Percentiles rank a stretch among this genome's conserved stretches.
phyloP scores from a whole-genome alignment of 2,888 invertebrate genomes.

The Epiblema foenella region DNA sequence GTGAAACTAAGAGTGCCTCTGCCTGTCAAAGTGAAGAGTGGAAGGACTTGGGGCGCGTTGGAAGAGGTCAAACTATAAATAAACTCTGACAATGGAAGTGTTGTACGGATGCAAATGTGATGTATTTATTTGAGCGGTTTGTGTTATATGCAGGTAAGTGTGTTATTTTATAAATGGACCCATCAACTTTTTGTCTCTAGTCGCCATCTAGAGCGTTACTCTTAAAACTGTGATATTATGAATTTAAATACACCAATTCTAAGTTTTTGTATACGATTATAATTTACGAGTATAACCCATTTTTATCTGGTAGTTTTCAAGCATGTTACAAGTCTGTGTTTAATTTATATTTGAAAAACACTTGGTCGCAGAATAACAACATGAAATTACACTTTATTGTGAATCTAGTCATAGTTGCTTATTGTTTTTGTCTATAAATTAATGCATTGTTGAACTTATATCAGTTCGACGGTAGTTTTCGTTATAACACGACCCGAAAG shows the following conservation, averaged over 20 bases:
- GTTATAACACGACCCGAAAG: slow-evolving; percentile 38
- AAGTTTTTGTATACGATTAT: not conserved
- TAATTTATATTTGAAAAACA: too few species aligned
- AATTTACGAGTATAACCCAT: too few species aligned
- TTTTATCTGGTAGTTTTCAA: not conserved
- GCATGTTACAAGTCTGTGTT: too few species aligned
- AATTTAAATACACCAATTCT: too few species aligned
- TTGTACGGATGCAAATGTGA: not conserved
- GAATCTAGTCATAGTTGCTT: slow-evolving; percentile 26
- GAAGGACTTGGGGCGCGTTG: slow-evolving; percentile 90
- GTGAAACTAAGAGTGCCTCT: slow-evolving; percentile 90
- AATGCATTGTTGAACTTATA: slow-evolving; percentile 35
- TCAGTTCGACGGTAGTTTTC: slow-evolving; percentile 35
- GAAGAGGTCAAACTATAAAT: slow-evolving; percentile 59
- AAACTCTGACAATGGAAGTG: not conserved
- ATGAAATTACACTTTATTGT: too few species aligned
- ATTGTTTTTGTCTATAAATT: slow-evolving; percentile 48
- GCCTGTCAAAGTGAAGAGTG: slow-evolving; percentile 94
- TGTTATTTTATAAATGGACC: not conserved
- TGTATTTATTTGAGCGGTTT: slow-evolving; percentile 12
- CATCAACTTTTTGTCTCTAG: not conserved
- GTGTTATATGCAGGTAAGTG: not conserved
- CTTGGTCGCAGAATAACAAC: too few species aligned
- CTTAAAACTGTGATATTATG: too few species aligned
- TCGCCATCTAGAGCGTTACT: too few species aligned